Evolutionary conservation across 2,113 vertebrate genomes (phyloP), one percentile per base, ranked within the genome.

Genomic region (Oryzias celebensis): DNA sequence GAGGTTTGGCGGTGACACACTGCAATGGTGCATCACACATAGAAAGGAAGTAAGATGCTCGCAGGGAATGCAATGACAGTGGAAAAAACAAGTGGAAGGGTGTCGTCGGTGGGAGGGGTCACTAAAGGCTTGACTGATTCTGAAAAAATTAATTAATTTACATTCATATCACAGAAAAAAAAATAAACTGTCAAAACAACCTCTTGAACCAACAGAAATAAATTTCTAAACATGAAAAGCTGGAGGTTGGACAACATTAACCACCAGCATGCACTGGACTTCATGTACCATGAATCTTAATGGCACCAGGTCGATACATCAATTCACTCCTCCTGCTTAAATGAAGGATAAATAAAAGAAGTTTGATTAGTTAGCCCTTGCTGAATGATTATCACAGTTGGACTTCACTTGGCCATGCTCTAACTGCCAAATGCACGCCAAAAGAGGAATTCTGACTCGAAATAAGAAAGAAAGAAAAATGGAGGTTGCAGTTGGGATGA

Each of bases 1-100:
- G 77, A 77, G 46, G 36, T 49, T 43, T 62, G 75, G 74, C 80
- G 71, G 62, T 78, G 50, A 62, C 51, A 52, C 49, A 53, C 13
- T 7, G 60, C 55, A 47, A 53, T 18, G 55, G 81, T 59, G 75
- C 57, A 73, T 78, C 44, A 74, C 57, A 66, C 44, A 45, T n/a
- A 53, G 31, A 57, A 8, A 16, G 28, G 44, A 10, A 46, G 26
- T 31, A 42, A 18, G 36, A 36, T 12, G 8, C 36, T 36, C 12
- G 36, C 36, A 36, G 36, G 12, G 36, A 36, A 10, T 2, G 36
- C 36, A 36, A 36, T 10, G 10, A 36, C 36, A 48, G 51, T 22
- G 61, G 20, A 69, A 63, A 46, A 52, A 5, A 61, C 12, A 31
- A 26, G n/a, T 49, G 36, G 42, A 13, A 8, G 0, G 18, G 36